Evolutionary conservation across 2,113 vertebrate genomes (phyloP).

Genomic region (Anguilla japonica): DNA sequence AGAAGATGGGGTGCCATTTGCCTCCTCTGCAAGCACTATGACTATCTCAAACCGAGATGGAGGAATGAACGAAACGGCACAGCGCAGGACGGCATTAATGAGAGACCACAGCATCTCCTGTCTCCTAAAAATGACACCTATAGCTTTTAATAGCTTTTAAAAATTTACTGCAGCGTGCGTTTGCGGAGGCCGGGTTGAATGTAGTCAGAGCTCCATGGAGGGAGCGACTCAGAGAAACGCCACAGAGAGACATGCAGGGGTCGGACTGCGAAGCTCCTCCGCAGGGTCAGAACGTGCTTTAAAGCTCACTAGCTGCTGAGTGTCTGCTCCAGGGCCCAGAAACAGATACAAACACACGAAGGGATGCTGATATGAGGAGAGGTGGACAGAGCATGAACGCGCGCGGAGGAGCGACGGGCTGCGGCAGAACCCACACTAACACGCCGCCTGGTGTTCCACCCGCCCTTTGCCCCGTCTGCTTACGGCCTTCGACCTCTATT

Average conservation of each 20-base stretch:
- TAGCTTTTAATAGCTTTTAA: no score
- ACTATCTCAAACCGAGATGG: background rate
- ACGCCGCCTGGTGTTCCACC: constrained; percentile 47
- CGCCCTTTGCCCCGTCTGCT: constrained; percentile 53
- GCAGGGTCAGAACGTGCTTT: constrained; percentile 42
- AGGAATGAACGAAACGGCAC: background rate
- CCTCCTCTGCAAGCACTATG: background rate
- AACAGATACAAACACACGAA: background rate
- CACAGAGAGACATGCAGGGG: constrained; percentile 36
- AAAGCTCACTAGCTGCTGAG: background rate
- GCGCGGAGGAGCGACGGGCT: background rate
- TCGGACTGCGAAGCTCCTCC: constrained; percentile 28
- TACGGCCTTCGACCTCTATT: constrained; percentile 80
- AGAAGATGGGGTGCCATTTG: background rate
- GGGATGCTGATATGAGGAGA: background rate
- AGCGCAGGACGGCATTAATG: background rate
- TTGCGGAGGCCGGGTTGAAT: constrained; percentile 67
- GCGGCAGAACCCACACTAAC: constrained; percentile 44
- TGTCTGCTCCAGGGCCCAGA: background rate
- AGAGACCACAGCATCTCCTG: background rate
- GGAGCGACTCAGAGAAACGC: background rate
- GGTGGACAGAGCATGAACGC: background rate
- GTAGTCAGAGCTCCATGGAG: constrained; percentile 55
- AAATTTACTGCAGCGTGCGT: constrained; percentile 58
- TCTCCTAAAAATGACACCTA: no score